These are phyloP conservation scores for Nymphalis polychloros DNA, from an alignment of 2,888 invertebrate genomes.

Conservation along the genomic window DNA sequence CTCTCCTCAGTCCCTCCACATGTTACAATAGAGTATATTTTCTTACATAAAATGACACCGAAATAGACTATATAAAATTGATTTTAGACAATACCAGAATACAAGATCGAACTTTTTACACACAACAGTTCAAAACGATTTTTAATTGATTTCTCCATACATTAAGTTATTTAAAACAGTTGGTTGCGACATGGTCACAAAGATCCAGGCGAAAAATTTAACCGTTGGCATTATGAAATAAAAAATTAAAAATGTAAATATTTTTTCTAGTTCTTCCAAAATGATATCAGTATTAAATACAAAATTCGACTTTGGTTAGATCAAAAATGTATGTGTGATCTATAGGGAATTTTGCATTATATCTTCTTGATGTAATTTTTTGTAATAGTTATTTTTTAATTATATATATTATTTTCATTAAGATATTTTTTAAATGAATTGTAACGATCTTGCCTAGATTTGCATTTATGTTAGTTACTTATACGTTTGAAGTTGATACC, in stretches of 20 bases:
- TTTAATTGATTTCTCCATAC: constrained; percentile 56
- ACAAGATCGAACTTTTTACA: constrained; percentile 82
- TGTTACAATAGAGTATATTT: constrained; percentile 80
- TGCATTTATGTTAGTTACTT: constrained; percentile 79
- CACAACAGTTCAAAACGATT: constrained; percentile 62
- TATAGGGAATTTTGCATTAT: constrained; percentile 73
- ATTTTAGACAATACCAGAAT: constrained; percentile 81
- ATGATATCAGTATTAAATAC: constrained; percentile 81
- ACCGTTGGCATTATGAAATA: constrained; percentile 67
- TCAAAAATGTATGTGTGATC: constrained; percentile 81
- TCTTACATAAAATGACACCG: constrained; percentile 73
- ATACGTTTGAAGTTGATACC: constrained; percentile 80
- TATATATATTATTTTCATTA: constrained; percentile 52
- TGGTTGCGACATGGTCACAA: constrained; percentile 79
- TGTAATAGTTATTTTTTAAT: constrained; percentile 58
- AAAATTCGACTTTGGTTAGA: constrained; percentile 80
- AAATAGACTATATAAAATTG: constrained; percentile 76
- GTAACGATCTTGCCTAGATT: constrained; percentile 79
- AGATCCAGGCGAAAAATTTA: constrained; percentile 72
- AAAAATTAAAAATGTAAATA: constrained; percentile 75
- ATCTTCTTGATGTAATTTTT: constrained; percentile 71
- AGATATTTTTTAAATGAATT: constrained; percentile 69
- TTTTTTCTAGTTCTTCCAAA: constrained; percentile 81
- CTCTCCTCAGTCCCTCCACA: constrained; percentile 55
- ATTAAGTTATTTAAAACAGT: constrained; percentile 60